Evolutionary conservation across 2,113 vertebrate genomes (phyloP), one percentile per base, ranked within the genome.

Genomic region (Apodemus sylvaticus): DNA sequence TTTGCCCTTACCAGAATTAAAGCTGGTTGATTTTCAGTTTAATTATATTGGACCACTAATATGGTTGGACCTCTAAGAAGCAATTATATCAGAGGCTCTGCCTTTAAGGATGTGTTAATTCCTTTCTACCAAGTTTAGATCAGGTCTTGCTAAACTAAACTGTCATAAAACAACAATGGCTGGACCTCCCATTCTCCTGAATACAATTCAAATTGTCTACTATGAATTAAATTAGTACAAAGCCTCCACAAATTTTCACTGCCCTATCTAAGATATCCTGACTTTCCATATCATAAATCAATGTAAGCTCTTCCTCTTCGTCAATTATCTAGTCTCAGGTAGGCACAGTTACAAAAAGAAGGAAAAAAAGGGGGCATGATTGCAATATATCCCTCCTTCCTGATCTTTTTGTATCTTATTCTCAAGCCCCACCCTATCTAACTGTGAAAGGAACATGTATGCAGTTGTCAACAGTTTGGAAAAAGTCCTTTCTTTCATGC

Each of bases 361-460:
- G 3, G 24, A 7, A 60, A 29, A 64, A 22, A 64, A n/a, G 42
- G 48, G 29, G 48, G 29, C 29, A 74, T n/a, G 29, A 22, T 2
- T 22, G 1, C 20, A 82, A 6, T 51, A 45, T 3, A 12, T 60
- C 31, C 45, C 29, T 55, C 6, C 60, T 42, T 34, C 9, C 11
- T 86, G 31, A 26, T 29, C 36, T 79, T 90, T 8, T 66, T 31
- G 31, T 31, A 74, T 3, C 4, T 0, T 2, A 29, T 8, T 42
- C 16, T 55, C 16, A 26, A 29, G 39, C n/a, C 3, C 20, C 31
- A 64, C 6, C 11, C 22, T 34, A 0, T 31, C 53, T 91, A 17
- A 60, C 2, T 17, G 4, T 4, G 31, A 88, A 6, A 5, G 55
- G 0, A 73, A 29, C 3, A 51, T 17, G 6, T 3, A 0, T 7